These are phyloP conservation scores for Megalopta genalis DNA, from an alignment of 1,140 invertebrate species.

Conservation along the genomic window DNA sequence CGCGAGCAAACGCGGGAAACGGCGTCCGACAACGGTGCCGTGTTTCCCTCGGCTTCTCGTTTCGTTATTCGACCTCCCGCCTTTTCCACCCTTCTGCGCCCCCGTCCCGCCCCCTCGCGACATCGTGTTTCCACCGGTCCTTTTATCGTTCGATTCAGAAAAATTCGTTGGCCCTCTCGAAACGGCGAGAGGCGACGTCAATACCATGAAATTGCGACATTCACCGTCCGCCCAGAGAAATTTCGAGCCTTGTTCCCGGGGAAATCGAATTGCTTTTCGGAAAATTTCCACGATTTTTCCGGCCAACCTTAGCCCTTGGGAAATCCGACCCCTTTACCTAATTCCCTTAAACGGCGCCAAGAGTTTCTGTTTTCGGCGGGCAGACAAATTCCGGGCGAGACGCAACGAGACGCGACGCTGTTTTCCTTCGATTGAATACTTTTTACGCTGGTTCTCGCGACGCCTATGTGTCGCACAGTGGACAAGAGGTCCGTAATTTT, in stretches of 20 bases:
- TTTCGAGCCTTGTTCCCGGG: neutral
- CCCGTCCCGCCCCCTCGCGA: too few relatives aligned
- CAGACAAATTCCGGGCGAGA: too few relatives aligned
- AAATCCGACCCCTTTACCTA: too few relatives aligned
- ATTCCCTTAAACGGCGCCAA: too few relatives aligned
- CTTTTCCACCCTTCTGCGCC: neutral
- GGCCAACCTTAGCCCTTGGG: too few relatives aligned
- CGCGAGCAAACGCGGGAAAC: slow-evolving; percentile 40
- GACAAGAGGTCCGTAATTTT: too few relatives aligned
- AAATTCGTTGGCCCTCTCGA: neutral
- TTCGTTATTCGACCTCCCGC: neutral
- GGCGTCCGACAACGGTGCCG: slow-evolving; percentile 13
- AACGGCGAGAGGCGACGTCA: neutral
- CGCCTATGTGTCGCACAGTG: too few relatives aligned
- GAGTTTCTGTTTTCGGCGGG: too few relatives aligned
- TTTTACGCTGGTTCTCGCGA: too few relatives aligned
- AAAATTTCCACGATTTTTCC: neutral
- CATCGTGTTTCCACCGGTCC: neutral
- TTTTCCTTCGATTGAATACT: too few relatives aligned
- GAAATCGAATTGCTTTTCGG: neutral
- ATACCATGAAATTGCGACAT: neutral
- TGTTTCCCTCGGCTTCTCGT: neutral
- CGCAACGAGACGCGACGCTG: too few relatives aligned
- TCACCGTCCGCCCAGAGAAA: neutral
- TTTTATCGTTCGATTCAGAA: neutral